Conservation (phyloP, 2,797 vertebrate species). For the Manis crassicaudata region DNA sequence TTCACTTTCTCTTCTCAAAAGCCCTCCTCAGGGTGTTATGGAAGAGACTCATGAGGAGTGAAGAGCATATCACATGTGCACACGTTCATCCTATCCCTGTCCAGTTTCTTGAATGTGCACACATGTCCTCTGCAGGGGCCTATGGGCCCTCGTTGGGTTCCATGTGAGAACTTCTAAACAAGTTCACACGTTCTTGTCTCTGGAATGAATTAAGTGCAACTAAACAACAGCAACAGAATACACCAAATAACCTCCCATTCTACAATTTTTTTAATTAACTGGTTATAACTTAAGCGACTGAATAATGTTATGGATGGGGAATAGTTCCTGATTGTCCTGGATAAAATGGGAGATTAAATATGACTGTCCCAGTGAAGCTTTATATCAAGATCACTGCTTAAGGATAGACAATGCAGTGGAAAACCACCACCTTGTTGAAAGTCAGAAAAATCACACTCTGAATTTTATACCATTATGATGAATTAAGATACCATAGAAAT, state of each 20-base stretch:
- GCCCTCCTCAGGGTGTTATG: background rate
- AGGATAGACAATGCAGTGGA: background rate
- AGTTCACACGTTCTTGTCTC: background rate
- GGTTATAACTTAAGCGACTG: background rate
- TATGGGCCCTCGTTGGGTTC: background rate
- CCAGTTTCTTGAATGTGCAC: background rate
- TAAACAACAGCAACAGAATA: background rate
- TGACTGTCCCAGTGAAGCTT: background rate
- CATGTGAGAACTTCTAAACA: background rate
- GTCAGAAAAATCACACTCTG: background rate
- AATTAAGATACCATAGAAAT: background rate
- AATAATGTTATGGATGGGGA: background rate
- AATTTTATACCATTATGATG: background rate
- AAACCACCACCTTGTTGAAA: background rate
- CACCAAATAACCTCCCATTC: background rate
- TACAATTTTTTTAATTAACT: background rate
- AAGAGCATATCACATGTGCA: background rate
- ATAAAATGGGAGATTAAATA: background rate
- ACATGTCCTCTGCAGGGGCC: background rate
- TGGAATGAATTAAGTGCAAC: background rate
- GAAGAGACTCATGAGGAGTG: background rate
- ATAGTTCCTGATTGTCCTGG: background rate
- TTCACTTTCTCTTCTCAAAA: background rate
- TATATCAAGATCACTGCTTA: background rate
- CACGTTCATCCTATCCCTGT: background rate